Base-by-base conservation (phyloP, 1,140 invertebrate genomes). In the Tetramorium alpestre region DNA sequence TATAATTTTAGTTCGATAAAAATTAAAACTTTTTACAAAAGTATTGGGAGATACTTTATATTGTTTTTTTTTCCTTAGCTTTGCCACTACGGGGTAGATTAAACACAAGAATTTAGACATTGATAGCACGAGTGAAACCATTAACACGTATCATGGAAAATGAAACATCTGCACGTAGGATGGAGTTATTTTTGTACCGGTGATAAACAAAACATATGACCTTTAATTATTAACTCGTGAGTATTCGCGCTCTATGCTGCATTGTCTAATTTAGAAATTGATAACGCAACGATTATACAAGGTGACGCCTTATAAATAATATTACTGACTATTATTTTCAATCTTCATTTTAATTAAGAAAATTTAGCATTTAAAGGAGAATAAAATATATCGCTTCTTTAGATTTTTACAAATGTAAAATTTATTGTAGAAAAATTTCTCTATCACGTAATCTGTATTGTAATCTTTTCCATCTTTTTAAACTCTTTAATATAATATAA, bases 211-310 rank as follows among this genome's bases (percentile, higher is more conserved):
- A 75, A 41, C 51, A 75, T 22, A 75, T 3, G 22, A 6, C 18
- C 1, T 75, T 22, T 58, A 58, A 56, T 73, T 38, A 41, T 76
- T 44, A 76, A 76, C 7, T 58, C 28, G 28, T 76, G 73, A 76
- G 8, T 60, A 44, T 60, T 58, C 13, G 49, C n/a, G 11, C 25
- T 28, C 25, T 49, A 16, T 41, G 33, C 11, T 1, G 6, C 7
- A 8, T 47, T 38, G 25, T 4, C 11, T 3, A 70, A 25, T 70
- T 22, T 8, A 72, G 11, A 3, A 44, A 76, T 41, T 16, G 1
- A 41, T 16, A 58, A 54, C n/a, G 3, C 16, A 54, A 2, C 1
- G 0, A 51, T 65, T 65, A n/a, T 41, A n/a, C 0, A 69, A 16
- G 3, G 0, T 28, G 38, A 0, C 7, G 60, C 38, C 7, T 38